Conservation (phyloP, 2,888 invertebrate species). For the Mystacides longicornis region DNA sequence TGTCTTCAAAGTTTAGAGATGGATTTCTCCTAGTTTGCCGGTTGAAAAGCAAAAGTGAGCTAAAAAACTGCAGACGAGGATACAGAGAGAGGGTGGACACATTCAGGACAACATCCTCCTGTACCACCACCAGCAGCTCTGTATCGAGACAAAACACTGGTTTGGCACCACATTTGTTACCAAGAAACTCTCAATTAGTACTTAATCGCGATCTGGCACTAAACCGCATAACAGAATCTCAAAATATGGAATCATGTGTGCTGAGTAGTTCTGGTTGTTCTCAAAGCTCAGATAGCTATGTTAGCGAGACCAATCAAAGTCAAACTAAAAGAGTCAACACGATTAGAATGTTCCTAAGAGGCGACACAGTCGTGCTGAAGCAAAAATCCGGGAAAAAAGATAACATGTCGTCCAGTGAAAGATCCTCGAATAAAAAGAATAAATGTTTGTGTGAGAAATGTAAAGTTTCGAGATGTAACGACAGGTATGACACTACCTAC, state of each 20-base stretch:
- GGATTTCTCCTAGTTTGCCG: conserved; percentile 67
- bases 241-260: neutral
- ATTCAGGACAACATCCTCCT: conserved; percentile 52
- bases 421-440: too few species aligned
- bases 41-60: conserved; percentile 39
- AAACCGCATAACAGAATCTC: neutral
- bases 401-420: too few species aligned
- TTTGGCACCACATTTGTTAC: too few species aligned
- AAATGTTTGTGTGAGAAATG: too few species aligned
- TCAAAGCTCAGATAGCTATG: too few species aligned
- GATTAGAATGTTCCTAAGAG: too few species aligned
- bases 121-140: conserved; percentile 49
- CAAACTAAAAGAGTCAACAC: too few species aligned
- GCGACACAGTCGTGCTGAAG: too few species aligned
- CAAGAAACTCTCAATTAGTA: conserved; percentile 43
- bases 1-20: conserved; percentile 84
- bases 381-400: too few species aligned
- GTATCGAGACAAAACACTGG: conserved; percentile 54
- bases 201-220: conserved; percentile 34
- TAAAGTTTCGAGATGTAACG: neutral
- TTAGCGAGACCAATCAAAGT: too few species aligned
- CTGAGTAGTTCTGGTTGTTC: too few species aligned
- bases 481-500: neutral
- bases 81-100: conserved; percentile 43
- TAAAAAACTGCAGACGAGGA: conserved; percentile 39